Evolutionary conservation across 2,797 vertebrate genomes (phyloP).

Genomic region (Cyprinella venusta): DNA sequence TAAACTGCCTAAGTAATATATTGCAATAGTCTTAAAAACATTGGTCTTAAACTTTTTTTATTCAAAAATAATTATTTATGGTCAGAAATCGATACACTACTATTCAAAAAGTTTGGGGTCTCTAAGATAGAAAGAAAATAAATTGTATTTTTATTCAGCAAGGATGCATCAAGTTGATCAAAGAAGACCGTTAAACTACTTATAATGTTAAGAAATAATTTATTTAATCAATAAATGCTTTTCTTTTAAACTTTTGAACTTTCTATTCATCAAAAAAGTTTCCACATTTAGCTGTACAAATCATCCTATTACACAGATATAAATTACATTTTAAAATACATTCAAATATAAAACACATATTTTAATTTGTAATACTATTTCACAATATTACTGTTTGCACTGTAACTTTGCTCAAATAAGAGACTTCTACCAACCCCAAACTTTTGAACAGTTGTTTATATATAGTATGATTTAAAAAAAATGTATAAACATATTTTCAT

Average conservation of each 20-base stretch:
- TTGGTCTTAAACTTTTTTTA: no score
- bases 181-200: not conserved
- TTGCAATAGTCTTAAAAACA: no score
- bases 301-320: not conserved
- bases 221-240: not conserved
- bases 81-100: not conserved
- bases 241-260: not conserved
- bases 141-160: not conserved
- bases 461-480: not conserved
- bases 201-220: not conserved
- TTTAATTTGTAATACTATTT: not conserved
- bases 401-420: not conserved
- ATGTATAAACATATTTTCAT: no score
- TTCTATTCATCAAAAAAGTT: no score
- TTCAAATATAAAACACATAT: not conserved
- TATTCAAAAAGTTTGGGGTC: not conserved
- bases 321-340: no score
- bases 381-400: not conserved
- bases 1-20: no score
- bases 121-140: not conserved
- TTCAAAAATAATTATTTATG: no score
- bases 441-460: not conserved
- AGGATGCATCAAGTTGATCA: not conserved
- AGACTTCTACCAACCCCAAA: no score
- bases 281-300: no score